These are phyloP conservation scores for Pharmacophagus antenor DNA, from an alignment of 2,888 invertebrate species.

Conservation along the genomic window DNA sequence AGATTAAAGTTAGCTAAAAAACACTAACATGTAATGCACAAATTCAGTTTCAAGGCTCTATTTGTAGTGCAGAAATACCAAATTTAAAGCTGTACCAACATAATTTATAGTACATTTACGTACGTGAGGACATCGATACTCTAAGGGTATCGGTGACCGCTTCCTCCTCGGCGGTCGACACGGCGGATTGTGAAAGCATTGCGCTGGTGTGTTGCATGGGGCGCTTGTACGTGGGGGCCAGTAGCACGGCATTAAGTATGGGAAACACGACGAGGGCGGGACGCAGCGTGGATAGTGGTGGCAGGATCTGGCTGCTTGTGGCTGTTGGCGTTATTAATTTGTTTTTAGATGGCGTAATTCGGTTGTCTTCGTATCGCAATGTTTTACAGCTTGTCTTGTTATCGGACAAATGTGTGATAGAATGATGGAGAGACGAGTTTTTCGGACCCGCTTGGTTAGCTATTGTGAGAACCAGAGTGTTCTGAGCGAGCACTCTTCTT, in stretches of 20 bases:
- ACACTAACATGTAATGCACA: no score
- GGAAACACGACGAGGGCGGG: slow-evolving; percentile 63
- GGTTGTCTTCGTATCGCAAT: no score
- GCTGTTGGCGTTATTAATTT: slow-evolving; percentile 43
- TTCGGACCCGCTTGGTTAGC: no score
- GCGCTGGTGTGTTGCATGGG: slow-evolving; percentile 56
- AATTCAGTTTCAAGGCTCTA: no score
- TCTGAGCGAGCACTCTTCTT: no score
- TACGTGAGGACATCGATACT: slow-evolving; percentile 48
- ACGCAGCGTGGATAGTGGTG: slow-evolving; percentile 60
- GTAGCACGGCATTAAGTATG: slow-evolving; percentile 70
- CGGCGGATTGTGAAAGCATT: slow-evolving; percentile 71
- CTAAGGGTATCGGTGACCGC: slow-evolving; percentile 34
- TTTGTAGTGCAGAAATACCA: no score
- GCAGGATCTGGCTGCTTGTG: slow-evolving; percentile 57
- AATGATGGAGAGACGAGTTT: no score
- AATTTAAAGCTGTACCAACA: no score
- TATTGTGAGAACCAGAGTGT: no score
- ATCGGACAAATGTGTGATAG: no score
- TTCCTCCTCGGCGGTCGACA: slow-evolving; percentile 51
- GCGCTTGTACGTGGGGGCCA: slow-evolving; percentile 65
- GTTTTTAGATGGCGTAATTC: neutral
- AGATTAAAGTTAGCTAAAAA: no score
- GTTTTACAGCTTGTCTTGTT: no score
- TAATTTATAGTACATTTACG: slow-evolving; percentile 30